Conservation (phyloP, 2,888 invertebrate genomes). For the Caenorhabditis auriculariae region DNA sequence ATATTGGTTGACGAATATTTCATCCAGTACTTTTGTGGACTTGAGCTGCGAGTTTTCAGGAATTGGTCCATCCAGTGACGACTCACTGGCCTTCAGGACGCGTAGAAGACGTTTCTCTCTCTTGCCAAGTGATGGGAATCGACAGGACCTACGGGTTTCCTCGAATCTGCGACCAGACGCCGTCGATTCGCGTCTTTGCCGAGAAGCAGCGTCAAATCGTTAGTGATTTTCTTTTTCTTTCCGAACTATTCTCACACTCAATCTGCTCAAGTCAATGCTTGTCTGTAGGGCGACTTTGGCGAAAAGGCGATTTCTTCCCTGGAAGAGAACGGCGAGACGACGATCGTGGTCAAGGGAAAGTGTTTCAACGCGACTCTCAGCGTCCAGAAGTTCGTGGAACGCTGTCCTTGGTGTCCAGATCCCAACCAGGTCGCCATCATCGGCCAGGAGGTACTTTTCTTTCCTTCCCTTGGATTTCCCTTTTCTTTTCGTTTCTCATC, state of each 20-base stretch:
- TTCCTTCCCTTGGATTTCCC: too few relatives aligned
- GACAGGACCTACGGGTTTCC: slow-evolving; percentile 48
- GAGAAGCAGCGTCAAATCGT: slow-evolving; percentile 5
- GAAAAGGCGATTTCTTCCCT: not conserved
- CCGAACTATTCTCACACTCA: not conserved
- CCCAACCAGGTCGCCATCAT: slow-evolving; percentile 52
- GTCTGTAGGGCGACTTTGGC: too few relatives aligned
- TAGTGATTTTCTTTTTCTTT: not conserved
- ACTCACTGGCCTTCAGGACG: slow-evolving; percentile 8
- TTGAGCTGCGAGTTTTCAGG: slow-evolving; percentile 37
- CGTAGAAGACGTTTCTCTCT: slow-evolving; percentile 21
- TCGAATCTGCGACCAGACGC: slow-evolving; percentile 43
- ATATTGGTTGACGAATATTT: not conserved
- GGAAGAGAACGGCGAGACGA: not conserved
- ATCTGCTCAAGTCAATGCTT: not conserved
- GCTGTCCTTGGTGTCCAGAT: slow-evolving; percentile 60
- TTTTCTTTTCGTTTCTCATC: not conserved
- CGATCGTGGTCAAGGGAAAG: slow-evolving; percentile 43
- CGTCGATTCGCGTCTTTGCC: slow-evolving; percentile 17
- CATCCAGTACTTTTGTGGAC: not conserved
- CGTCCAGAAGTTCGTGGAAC: slow-evolving; percentile 49
- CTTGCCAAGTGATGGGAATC: slow-evolving; percentile 40
- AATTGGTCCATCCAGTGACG: slow-evolving; percentile 34
- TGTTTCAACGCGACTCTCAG: slow-evolving; percentile 59
- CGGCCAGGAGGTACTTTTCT: slow-evolving; percentile 30